phyloP scores from a whole-genome alignment of 2,113 vertebrate genomes.

The Daubentonia madagascariensis region DNA sequence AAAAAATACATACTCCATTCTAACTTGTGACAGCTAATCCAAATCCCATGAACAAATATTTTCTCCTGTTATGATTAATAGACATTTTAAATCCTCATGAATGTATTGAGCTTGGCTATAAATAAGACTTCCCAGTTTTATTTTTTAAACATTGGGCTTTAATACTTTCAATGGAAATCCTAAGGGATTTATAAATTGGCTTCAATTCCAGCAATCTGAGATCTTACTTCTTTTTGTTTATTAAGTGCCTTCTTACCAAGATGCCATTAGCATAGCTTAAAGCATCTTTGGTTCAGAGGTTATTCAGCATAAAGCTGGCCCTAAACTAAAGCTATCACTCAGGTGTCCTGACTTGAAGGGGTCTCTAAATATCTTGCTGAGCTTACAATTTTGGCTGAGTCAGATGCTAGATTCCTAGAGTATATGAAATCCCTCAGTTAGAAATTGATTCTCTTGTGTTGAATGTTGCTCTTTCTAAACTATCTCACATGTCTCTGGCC shows the following conservation, averaged over 20 bases:
- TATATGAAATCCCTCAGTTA: neutral
- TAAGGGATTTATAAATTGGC: neutral
- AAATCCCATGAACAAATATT: neutral
- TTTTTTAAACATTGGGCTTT: conserved; percentile 43
- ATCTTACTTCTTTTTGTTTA: conserved; percentile 58
- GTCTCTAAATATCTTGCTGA: neutral
- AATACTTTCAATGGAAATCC: conserved; percentile 36
- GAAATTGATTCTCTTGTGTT: neutral
- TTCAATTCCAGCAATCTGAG: conserved; percentile 33
- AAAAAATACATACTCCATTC: neutral
- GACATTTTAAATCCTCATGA: conserved; percentile 42
- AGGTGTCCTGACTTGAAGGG: neutral
- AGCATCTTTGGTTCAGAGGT: conserved; percentile 43
- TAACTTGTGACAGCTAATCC: neutral
- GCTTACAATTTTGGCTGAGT: neutral
- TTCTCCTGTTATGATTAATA: conserved; percentile 39
- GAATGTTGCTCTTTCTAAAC: neutral
- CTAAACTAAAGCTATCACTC: neutral
- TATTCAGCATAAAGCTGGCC: conserved; percentile 16
- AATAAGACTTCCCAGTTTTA: conserved; percentile 28
- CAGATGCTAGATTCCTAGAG: neutral
- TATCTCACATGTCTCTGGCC: neutral
- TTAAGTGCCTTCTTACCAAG: neutral
- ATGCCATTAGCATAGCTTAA: neutral
- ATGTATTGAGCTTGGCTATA: conserved; percentile 41